Evolutionary conservation across 2,888 invertebrate genomes (phyloP).

Genomic region (Melangyna quadrimaculata): DNA sequence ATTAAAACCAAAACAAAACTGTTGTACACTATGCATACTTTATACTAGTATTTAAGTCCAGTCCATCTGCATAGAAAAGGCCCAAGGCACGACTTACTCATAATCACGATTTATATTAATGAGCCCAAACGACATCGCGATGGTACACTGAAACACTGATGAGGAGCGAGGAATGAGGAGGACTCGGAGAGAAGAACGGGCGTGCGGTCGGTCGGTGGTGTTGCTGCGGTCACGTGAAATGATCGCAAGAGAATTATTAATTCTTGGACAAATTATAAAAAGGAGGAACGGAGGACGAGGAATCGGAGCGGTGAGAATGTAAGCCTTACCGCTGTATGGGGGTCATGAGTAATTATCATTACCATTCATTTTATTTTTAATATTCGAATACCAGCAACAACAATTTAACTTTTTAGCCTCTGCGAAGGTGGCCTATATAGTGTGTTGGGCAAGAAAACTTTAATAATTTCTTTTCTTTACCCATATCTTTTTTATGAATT

Average conservation of each 20-base stretch:
- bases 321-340: constrained; percentile 62
- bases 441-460: constrained; percentile 12
- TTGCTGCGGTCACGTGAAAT: constrained; percentile 62
- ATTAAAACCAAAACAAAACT: constrained; percentile 71
- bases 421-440: constrained; percentile 24
- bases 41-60: constrained; percentile 4
- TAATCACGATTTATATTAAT: constrained; percentile 75
- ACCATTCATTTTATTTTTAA: constrained; percentile 74
- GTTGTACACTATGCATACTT: constrained; percentile 49
- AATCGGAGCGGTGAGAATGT: constrained; percentile 55
- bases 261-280: constrained; percentile 71
- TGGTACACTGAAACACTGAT: constrained; percentile 35
- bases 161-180: constrained; percentile 12
- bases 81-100: constrained; percentile 74
- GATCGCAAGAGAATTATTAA: constrained; percentile 71
- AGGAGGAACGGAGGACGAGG: constrained; percentile 22
- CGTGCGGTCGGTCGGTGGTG: constrained; percentile 32
- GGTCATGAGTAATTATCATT: constrained; percentile 75
- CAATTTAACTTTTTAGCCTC: constrained; percentile 47
- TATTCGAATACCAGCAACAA: constrained; percentile 70
- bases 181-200: not conserved
- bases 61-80: constrained; percentile 61
- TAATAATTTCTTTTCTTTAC: no score
- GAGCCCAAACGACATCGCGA: constrained; percentile 72
- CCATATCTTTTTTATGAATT: no score